Base-by-base conservation (phyloP, 1,140 invertebrate genomes). In the Ephestia elutella region DNA sequence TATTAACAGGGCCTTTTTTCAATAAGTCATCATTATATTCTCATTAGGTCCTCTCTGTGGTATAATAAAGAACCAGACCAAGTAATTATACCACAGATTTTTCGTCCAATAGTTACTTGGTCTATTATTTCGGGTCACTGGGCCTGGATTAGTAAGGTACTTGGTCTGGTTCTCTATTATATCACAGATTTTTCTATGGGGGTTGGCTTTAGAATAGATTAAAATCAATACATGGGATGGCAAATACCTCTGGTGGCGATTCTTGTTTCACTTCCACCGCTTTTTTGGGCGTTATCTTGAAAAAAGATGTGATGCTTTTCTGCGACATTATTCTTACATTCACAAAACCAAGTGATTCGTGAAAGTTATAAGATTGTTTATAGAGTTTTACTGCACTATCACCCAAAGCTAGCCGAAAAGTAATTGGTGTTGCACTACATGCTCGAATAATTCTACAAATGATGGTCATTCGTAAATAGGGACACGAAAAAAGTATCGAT, bases 221-320 rank as follows among this genome's bases (percentile, higher is more conserved):
- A n/a, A n/a, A n/a, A n/a, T n/a, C n/a, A n/a, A n/a, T n/a, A n/a
- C n/a, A n/a, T n/a, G n/a, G n/a, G n/a, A n/a, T n/a, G n/a, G n/a
- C n/a, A n/a, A n/a, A 44, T 44, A 44, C 38, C 38, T 44, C 13
- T 15, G 7, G 38, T 44, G n/a, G n/a, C n/a, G 38, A 10, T 59
- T 71, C 50, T 50, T 66, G 60, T 7, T 53, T 30, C 8, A 67
- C 63, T 35, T 71, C 66, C 8, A 49, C 21, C 30, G 55, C 44
- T 54, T 80, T 81, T 21, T 78, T 83, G 1, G 82, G 82, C 2
- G 78, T 78, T 32, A 68, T 69, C 67, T 78, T 80, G 56, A 85
- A 87, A 59, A 87, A 87, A 5, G 82, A 84, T n/a, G 68, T 84
- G 18, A 87, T 87, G 56, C 74, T 87, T 63, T 73, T 80, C 55